phyloP scores from a whole-genome alignment of 2,797 vertebrate species.

The Phrynocephalus forsythii region DNA sequence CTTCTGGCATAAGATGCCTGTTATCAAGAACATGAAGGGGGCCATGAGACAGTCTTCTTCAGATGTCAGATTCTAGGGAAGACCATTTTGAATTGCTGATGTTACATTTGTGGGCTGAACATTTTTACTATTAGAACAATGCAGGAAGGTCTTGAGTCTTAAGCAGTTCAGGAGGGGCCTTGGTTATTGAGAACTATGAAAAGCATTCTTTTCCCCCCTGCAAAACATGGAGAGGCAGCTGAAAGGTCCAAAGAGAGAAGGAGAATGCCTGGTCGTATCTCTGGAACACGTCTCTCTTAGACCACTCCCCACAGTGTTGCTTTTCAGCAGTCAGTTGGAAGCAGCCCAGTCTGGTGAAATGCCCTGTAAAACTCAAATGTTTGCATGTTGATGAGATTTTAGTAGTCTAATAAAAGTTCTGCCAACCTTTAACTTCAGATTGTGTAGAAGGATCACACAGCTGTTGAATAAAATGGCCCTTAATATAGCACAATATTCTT shows the following conservation, averaged over 20 bases:
- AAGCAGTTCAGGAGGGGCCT: background rate
- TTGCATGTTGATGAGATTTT: too few relatives aligned
- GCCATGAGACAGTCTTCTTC: background rate
- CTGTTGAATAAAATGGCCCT: too few relatives aligned
- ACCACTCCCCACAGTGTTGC: background rate
- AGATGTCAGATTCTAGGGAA: background rate
- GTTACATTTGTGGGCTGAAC: background rate
- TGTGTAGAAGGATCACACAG: too few relatives aligned
- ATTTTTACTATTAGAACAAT: too few relatives aligned
- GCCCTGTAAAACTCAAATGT: too few relatives aligned
- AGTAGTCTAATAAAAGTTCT: too few relatives aligned
- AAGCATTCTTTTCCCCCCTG: background rate
- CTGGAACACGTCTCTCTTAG: background rate
- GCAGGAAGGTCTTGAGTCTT: background rate
- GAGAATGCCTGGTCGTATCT: background rate
- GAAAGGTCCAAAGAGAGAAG: background rate
- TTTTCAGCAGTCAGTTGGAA: background rate
- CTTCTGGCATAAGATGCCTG: too few relatives aligned
- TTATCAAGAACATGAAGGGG: background rate
- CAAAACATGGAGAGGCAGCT: background rate
- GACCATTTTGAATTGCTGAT: background rate
- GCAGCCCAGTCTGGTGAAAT: too few relatives aligned
- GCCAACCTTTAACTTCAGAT: too few relatives aligned
- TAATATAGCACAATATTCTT: too few relatives aligned
- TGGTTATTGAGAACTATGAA: background rate